phyloP scores from a whole-genome alignment of 2,113 vertebrate species.

The Oceanites oceanicus region DNA sequence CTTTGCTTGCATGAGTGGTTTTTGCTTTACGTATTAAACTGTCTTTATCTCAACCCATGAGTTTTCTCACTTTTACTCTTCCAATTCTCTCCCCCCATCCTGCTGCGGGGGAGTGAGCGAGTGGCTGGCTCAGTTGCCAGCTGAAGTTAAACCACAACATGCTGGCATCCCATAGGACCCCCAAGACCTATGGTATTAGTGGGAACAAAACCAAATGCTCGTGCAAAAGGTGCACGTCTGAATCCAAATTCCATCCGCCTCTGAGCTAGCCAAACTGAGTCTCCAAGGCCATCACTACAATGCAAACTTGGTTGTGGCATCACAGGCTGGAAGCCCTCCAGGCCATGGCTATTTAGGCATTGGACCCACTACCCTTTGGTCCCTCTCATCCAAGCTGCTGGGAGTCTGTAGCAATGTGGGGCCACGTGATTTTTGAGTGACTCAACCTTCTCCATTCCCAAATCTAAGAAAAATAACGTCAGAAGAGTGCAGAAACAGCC shows the following conservation, averaged over 20 bases:
- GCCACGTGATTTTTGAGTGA: neutral
- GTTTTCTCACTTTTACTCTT: too few relatives aligned
- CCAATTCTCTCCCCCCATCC: too few relatives aligned
- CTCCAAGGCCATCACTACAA: neutral
- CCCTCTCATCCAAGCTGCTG: neutral
- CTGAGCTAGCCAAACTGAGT: neutral
- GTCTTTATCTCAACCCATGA: too few relatives aligned
- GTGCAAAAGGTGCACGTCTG: neutral
- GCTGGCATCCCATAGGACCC: neutral
- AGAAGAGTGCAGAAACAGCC: neutral
- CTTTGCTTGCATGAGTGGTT: too few relatives aligned
- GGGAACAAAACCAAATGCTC: neutral
- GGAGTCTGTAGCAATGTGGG: neutral
- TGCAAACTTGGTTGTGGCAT: neutral
- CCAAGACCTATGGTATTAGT: neutral
- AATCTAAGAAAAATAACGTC: neutral
- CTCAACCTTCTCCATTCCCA: neutral
- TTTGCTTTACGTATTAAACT: too few relatives aligned
- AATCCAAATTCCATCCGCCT: neutral
- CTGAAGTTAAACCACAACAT: too few relatives aligned
- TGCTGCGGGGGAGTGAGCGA: too few relatives aligned
- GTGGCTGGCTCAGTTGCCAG: too few relatives aligned
- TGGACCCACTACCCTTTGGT: fast-evolving
- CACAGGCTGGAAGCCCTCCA: neutral
- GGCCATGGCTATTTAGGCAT: neutral